These are phyloP conservation scores for Frankliniella intonsa DNA, from an alignment of 2,888 invertebrate genomes.

Conservation along the genomic window DNA sequence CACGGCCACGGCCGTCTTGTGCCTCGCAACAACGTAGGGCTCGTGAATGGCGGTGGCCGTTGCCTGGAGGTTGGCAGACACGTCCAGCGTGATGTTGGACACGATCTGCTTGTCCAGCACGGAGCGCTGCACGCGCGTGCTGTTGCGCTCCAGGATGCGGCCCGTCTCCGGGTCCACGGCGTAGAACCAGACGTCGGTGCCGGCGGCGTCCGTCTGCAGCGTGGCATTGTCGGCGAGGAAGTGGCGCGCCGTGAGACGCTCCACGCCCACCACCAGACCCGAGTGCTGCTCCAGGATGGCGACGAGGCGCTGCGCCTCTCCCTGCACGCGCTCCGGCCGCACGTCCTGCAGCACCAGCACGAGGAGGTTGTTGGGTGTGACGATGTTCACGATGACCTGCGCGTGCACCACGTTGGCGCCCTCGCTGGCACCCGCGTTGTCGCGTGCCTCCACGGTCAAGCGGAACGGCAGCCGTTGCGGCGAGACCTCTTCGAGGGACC, in stretches of 20 bases:
- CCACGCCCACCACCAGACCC: constrained; percentile 72
- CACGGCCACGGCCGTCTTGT: constrained; percentile 49
- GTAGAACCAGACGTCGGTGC: constrained; percentile 86
- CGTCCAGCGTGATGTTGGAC: constrained; percentile 62
- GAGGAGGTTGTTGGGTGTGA: constrained; percentile 56
- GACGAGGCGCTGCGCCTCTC: constrained; percentile 54
- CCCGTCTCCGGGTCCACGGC: constrained; percentile 74
- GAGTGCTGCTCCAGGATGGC: constrained; percentile 65
- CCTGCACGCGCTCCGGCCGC: constrained; percentile 63
- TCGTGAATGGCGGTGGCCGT: constrained; percentile 64
- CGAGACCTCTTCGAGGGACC: constrained; percentile 65
- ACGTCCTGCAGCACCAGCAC: constrained; percentile 71
- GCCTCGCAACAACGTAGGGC: constrained; percentile 50
- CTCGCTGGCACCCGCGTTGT: constrained; percentile 59
- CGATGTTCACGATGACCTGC: constrained; percentile 58
- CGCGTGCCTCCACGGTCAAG: constrained; percentile 67
- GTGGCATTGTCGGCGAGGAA: constrained; percentile 70
- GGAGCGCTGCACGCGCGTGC: constrained; percentile 60
- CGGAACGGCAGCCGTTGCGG: constrained; percentile 64
- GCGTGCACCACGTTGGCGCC: constrained; percentile 61
- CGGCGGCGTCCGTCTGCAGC: constrained; percentile 62
- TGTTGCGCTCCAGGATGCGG: constrained; percentile 66
- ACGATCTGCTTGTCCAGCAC: constrained; percentile 59
- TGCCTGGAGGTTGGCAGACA: constrained; percentile 63
- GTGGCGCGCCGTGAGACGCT: constrained; percentile 74